Evolutionary conservation across 2,797 vertebrate species (phyloP), one percentile per base, ranked within the genome.

Genomic region (Lepilemur septentrionalis): DNA sequence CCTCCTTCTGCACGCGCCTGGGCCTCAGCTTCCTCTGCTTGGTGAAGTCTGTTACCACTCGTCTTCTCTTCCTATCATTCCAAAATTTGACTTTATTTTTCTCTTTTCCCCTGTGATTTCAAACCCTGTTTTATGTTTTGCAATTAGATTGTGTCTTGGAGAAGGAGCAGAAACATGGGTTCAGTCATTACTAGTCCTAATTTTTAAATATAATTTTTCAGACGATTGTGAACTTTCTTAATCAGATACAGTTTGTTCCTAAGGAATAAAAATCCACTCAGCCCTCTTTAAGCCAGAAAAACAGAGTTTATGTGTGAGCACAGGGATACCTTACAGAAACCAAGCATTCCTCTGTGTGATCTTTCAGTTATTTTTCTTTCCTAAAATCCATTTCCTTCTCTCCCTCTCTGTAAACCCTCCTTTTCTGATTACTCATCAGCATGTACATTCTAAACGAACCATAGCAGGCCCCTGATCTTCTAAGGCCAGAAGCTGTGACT

Each of bases 161-260:
- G 9, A 78, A 28, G 55, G 41, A 90, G 4, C 67, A 55, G 38
- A 94, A 93, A 78, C n/a, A 86, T 0, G 35, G 22, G 7, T 23
- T 73, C 14, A n/a, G 1, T 46, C 28, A 76, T n/a, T 73, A 87
- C 78, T 83, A 61, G 15, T 22, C 32, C 3, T 79, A 65, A n/a
- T 38, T 88, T 88, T 92, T 82, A 94, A 94, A 59, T 87, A 59
- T 15, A 57, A 38, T 35, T 89, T 89, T 96, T 76, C 32, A 43
- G 25, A 94, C 9, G 28, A 59, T n/a, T 17, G 8, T 48, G 35
- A 69, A 84, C 22, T 69, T 61, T 61, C 48, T 67, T 70, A 79
- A 18, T 90, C 30, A 93, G 41, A 67, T 41, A 41, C 8, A 57
- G 63, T 25, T 73, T 81, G 35, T 75, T 59, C 46, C 3, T 83